phyloP scores from a whole-genome alignment of 2,113 vertebrate species.

The Nesoenas mayeri region DNA sequence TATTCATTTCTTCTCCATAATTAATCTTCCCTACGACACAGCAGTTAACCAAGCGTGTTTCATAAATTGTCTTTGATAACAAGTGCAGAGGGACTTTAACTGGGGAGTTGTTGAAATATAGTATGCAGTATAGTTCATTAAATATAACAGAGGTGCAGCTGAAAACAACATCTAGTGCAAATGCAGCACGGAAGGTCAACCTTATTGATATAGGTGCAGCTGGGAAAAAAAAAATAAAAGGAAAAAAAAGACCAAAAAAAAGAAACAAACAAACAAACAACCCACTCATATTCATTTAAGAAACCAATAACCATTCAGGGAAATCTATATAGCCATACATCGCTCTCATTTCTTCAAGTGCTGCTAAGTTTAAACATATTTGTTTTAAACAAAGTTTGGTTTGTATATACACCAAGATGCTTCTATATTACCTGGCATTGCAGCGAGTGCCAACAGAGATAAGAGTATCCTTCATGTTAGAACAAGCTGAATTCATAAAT shows the following conservation, averaged over 20 bases:
- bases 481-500: neutral
- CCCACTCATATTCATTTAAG: neutral
- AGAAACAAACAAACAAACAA: neutral
- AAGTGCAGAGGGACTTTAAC: neutral
- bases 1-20: neutral
- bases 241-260: no score
- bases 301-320: neutral
- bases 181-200: neutral
- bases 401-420: neutral
- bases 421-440: neutral
- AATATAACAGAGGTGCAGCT: neutral
- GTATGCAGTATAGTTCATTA: neutral
- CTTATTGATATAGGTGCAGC: neutral
- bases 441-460: neutral
- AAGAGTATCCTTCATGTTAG: neutral
- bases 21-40: neutral
- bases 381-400: neutral
- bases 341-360: neutral
- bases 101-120: neutral
- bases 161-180: neutral
- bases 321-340: neutral
- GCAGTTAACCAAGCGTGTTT: neutral
- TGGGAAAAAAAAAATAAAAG: neutral
- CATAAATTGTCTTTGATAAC: neutral
- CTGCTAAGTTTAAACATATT: neutral